Evolutionary conservation across 2,888 invertebrate genomes (phyloP), one percentile per base, ranked within the genome.

Genomic region (Drosophila emarginata): DNA sequence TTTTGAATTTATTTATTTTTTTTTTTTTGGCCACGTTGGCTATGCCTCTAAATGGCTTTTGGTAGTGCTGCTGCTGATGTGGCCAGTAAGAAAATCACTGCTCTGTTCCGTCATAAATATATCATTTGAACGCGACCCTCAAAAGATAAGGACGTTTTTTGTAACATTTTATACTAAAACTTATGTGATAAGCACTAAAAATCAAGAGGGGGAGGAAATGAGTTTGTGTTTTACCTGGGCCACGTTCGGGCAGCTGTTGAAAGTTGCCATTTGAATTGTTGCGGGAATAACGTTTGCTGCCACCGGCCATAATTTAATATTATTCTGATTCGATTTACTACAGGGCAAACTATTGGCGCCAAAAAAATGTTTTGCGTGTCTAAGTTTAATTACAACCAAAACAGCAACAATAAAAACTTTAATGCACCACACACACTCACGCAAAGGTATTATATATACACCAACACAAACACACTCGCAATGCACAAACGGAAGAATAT

Each of bases 231-330:
- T 91, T 91, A 92, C 92, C 92, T 92, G 92, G 92, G 74, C 92
- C 92, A 86, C 92, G 90, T 82, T 92, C 91, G 37, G 91, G 92
- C 77, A 92, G 79, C 74, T 89, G 83, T 64, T 82, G 88, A 69
- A 87, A 84, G 74, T 84, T 89, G 85, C 91, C 90, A 74, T 91
- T 91, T 59, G 90, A 89, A 74, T 89, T 91, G 78, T 89, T 89
- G 76, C 91, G 90, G 76, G 88, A 72, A 73, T 79, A 89, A 76
- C 86, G 89, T 78, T 89, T 91, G 81, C 75, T 91, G 79, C 90
- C 90, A 77, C 89, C 90, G 79, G 91, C 92, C 92, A 92, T 92
- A 82, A 64, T 76, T 53, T 64, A 21, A 21, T 53, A 26, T 45
- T 45, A n/a, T 57, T 26, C 7, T 21, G 45, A 45, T 45, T 40